phyloP scores from a whole-genome alignment of 1,140 invertebrate species.

The Drosophila repleta region DNA sequence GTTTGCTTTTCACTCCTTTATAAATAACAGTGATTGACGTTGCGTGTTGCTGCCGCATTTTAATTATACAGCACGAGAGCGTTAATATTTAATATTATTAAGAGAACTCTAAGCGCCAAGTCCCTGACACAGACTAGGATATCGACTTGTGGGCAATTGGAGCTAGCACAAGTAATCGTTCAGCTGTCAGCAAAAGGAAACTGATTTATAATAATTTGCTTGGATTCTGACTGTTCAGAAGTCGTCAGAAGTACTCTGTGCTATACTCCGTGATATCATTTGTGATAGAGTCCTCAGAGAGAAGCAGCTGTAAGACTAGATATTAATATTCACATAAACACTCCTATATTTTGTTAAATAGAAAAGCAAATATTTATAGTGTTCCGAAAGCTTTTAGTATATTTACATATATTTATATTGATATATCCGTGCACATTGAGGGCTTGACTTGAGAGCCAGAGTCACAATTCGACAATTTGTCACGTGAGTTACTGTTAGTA shows the following conservation, averaged over 20 bases:
- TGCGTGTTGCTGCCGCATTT: slow-evolving; percentile 31
- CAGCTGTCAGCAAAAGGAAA: not conserved
- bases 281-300: not conserved
- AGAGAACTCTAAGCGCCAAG: not conserved
- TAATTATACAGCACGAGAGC: slow-evolving; percentile 22
- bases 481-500: too few relatives aligned
- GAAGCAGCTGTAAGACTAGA: too few relatives aligned
- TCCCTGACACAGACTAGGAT: not conserved
- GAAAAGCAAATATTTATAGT: too few relatives aligned
- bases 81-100: slow-evolving; percentile 31
- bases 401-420: too few relatives aligned
- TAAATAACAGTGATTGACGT: slow-evolving; percentile 76
- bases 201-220: not conserved
- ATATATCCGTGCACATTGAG: too few relatives aligned
- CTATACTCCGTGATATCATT: not conserved
- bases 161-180: not conserved
- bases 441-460: too few relatives aligned
- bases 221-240: not conserved
- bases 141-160: not conserved
- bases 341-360: too few relatives aligned
- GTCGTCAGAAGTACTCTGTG: not conserved
- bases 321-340: too few relatives aligned
- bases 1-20: slow-evolving; percentile 49
- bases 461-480: too few relatives aligned
- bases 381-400: too few relatives aligned